Conservation (phyloP, 2,888 invertebrate species). For the Acanthosepion esculentum region DNA sequence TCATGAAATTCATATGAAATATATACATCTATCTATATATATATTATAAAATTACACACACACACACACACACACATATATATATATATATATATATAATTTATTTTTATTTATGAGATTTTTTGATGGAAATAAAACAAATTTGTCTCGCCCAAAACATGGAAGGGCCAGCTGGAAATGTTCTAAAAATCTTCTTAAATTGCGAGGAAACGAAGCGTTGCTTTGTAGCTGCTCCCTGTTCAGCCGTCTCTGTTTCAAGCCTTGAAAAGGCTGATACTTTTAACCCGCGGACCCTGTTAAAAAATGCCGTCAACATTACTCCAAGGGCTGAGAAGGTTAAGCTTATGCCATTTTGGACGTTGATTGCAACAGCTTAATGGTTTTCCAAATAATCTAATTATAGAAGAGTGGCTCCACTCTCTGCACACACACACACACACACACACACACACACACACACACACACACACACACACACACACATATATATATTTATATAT, state of each 20-base stretch:
- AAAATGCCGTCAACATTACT: neutral
- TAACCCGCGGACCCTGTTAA: neutral
- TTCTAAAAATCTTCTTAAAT: neutral
- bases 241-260: constrained; percentile 2
- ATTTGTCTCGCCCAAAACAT: neutral
- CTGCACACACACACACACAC: too few species aligned
- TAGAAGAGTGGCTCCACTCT: neutral
- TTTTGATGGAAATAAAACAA: neutral
- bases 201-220: constrained; percentile 17
- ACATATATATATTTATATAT: too few species aligned
- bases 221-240: neutral
- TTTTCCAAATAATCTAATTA: neutral
- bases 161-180: neutral
- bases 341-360: neutral
- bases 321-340: neutral
- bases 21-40: too few species aligned
- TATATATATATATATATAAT: neutral
- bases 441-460: too few species aligned
- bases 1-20: too few species aligned
- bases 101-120: neutral
- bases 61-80: neutral
- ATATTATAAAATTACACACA: too few species aligned
- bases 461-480: too few species aligned
- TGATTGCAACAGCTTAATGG: neutral
- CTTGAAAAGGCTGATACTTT: neutral